Evolutionary conservation across 2,113 vertebrate species (phyloP).

Genomic region (Ploceus nigricollis): DNA sequence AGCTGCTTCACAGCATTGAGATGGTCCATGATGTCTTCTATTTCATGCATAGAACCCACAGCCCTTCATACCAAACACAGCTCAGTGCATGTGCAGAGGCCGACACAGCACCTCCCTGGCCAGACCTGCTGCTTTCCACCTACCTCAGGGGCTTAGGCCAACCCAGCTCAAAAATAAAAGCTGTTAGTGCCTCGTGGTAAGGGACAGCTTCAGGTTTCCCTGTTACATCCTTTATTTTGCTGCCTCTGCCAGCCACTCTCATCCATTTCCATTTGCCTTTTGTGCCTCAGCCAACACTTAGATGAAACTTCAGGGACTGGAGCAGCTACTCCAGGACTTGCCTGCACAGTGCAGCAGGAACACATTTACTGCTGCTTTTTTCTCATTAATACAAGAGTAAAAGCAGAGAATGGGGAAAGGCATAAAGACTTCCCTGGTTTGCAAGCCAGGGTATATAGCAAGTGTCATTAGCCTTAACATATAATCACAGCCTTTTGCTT

Average conservation of each 20-base stretch:
- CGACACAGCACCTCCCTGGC: neutral
- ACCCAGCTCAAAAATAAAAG: neutral
- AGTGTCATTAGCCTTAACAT: neutral
- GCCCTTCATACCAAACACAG: neutral
- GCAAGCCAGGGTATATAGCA: neutral
- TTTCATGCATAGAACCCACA: neutral
- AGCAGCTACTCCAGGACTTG: neutral
- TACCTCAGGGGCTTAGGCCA: neutral
- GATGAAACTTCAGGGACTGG: neutral
- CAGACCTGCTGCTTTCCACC: neutral
- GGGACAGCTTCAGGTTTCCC: neutral
- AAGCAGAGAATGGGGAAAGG: neutral
- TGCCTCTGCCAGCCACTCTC: neutral
- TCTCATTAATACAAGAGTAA: neutral
- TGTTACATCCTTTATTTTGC: neutral
- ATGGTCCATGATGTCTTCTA: neutral
- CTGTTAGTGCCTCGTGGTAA: neutral
- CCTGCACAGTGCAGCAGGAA: neutral
- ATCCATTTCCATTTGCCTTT: neutral
- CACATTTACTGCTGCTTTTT: neutral
- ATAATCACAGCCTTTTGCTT: neutral
- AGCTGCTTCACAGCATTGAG: neutral
- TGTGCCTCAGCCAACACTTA: neutral
- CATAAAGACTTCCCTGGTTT: neutral
- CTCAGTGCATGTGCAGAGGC: accelerated